Evolutionary conservation across 2,888 invertebrate species (phyloP).

Genomic region (Rhagium mordax): DNA sequence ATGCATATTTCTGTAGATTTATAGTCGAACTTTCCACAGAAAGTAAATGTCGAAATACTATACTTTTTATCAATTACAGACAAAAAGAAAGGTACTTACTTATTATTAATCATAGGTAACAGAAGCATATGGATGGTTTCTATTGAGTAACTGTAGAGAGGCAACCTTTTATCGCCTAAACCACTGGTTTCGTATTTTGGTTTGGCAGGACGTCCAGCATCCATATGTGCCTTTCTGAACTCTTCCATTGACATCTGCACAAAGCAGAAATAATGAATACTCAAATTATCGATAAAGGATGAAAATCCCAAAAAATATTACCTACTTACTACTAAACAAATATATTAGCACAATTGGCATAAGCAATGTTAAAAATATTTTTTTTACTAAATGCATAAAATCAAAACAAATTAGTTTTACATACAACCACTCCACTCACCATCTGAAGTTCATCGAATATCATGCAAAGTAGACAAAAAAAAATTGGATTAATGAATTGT

Average conservation of each 20-base stretch:
- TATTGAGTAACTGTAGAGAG: constrained; percentile 94
- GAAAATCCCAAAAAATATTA: background rate
- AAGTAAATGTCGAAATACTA: no score
- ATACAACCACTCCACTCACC: constrained; percentile 64
- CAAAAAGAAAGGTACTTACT: constrained; percentile 64
- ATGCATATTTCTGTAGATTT: no score
- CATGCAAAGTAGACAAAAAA: constrained; percentile 65
- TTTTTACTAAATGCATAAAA: constrained; percentile 25
- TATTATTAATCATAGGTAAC: constrained; percentile 94
- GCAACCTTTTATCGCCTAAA: constrained; percentile 85
- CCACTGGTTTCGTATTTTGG: constrained; percentile 73
- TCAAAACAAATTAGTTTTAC: constrained; percentile 41
- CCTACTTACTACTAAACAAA: background rate
- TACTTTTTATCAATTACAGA: no score
- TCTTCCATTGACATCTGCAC: constrained; percentile 87
- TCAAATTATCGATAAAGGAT: background rate
- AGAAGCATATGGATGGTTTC: constrained; percentile 96
- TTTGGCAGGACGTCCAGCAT: constrained; percentile 63
- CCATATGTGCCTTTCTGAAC: constrained; percentile 76
- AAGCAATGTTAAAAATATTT: constrained; percentile 23
- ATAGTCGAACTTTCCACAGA: no score
- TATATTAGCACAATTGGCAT: constrained; percentile 29
- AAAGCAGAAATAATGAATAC: constrained; percentile 18
- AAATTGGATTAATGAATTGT: constrained; percentile 48
- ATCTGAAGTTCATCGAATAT: constrained; percentile 63